A percentile compares a stretch with the other conserved stretches of the same genome.
Conservation (phyloP, 2,113 vertebrate species). For the Xiphias gladius region DNA sequence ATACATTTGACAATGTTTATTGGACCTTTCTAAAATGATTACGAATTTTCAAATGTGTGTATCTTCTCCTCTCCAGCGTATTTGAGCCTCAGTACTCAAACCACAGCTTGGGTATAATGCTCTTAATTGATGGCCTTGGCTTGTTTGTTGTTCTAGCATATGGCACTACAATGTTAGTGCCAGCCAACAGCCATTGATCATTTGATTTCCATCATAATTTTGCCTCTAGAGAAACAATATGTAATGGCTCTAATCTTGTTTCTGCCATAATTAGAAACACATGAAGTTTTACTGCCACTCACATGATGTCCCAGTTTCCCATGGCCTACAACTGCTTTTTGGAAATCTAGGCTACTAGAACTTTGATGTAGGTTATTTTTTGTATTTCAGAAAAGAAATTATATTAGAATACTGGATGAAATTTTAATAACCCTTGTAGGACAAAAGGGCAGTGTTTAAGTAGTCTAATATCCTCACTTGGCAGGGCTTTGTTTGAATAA, state of each 20-base stretch:
- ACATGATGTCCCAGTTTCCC: constrained; percentile 75
- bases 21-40: background rate
- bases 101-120: constrained; percentile 1
- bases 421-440: background rate
- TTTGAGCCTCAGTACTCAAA: background rate
- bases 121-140: constrained; percentile 4
- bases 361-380: constrained; percentile 43
- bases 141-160: constrained; percentile 8
- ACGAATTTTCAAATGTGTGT: background rate
- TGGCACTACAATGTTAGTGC: background rate
- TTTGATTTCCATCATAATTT: constrained; percentile 26
- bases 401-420: background rate
- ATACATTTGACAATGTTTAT: background rate
- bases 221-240: constrained; percentile 26
- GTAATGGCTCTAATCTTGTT: constrained; percentile 49
- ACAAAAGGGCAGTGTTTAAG: background rate
- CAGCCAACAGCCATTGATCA: constrained; percentile 7
- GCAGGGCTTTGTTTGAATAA: constrained; percentile 6
- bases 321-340: constrained; percentile 65
- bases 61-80: background rate
- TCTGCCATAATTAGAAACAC: constrained; percentile 70
- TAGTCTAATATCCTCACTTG: constrained; percentile 1
- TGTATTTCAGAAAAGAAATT: constrained; percentile 28
- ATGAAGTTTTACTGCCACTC: constrained; percentile 60
- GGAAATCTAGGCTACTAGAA: constrained; percentile 58